These are phyloP conservation scores for Caenorhabditis sp. DNA, from an alignment of 2,888 invertebrate species.

Conservation along the genomic window DNA sequence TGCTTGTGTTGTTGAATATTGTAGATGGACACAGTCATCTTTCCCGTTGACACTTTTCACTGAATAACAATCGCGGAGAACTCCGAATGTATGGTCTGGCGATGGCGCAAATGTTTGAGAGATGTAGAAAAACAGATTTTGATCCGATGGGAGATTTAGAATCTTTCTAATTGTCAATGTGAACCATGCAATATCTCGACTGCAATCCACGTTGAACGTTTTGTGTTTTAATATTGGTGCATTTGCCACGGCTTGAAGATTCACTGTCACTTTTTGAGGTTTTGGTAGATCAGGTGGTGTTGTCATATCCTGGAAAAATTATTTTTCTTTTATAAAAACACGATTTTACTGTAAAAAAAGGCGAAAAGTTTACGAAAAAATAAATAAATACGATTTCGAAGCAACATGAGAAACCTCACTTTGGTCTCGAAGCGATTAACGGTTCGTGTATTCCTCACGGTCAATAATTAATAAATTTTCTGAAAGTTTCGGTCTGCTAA, in stretches of 20 bases:
- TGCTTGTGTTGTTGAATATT: conserved; percentile 56
- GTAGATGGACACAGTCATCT: conserved; percentile 43
- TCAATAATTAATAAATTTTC: background rate
- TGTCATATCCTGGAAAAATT: background rate
- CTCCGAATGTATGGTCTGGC: conserved; percentile 49
- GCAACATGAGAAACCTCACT: background rate
- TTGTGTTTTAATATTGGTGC: conserved; percentile 54
- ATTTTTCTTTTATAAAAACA: background rate
- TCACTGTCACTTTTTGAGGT: conserved; percentile 44
- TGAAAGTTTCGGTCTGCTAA: too few relatives aligned
- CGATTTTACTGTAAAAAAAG: background rate
- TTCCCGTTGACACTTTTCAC: conserved; percentile 21
- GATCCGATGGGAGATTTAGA: conserved; percentile 22
- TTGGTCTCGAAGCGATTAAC: background rate
- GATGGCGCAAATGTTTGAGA: conserved; percentile 54
- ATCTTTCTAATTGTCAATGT: conserved; percentile 39
- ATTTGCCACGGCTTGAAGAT: conserved; percentile 48
- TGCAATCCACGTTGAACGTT: conserved; percentile 26
- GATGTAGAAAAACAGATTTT: conserved; percentile 46
- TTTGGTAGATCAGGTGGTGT: conserved; percentile 2
- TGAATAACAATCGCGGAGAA: conserved; percentile 33
- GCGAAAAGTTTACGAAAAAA: background rate
- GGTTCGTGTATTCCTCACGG: background rate
- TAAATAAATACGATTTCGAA: background rate
- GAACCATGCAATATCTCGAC: conserved; percentile 34